Percentiles rank a stretch among this genome's conserved stretches.
phyloP scores from a whole-genome alignment of 2,888 invertebrate genomes.

The Leptopilina myrica region DNA sequence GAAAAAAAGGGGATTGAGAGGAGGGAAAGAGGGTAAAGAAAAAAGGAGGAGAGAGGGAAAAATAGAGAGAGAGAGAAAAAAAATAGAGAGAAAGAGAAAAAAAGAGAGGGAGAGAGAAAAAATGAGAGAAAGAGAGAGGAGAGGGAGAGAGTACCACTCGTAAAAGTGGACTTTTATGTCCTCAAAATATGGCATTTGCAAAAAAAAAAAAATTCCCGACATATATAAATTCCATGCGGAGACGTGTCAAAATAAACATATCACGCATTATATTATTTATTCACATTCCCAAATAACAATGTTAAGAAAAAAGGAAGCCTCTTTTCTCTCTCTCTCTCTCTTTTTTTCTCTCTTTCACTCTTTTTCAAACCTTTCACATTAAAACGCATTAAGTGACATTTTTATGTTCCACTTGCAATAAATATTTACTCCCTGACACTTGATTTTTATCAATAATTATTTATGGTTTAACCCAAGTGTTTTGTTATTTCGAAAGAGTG shows the following conservation, averaged over 20 bases:
- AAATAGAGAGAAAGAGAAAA: background rate
- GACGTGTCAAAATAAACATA: slow-evolving; percentile 1
- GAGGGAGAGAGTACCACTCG: background rate
- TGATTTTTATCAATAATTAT: slow-evolving; percentile 11
- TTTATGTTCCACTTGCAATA: background rate
- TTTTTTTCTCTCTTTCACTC: too few species aligned
- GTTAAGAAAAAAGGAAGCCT: background rate
- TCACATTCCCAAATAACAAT: slow-evolving; percentile 1
- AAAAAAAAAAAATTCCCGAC: background rate
- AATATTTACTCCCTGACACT: background rate
- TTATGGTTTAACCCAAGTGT: background rate
- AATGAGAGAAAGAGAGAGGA: too few species aligned
- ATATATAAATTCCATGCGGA: slow-evolving; percentile 11
- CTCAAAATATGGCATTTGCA: slow-evolving; percentile 31
- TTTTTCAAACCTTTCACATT: background rate
- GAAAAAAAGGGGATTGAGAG: too few species aligned
- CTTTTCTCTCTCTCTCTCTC: too few species aligned
- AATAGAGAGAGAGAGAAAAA: too few species aligned
- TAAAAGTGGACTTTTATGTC: slow-evolving; percentile 36
- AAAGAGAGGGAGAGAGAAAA: too few species aligned
- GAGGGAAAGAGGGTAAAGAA: too few species aligned
- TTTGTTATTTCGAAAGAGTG: too few species aligned
- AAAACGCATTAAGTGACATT: background rate
- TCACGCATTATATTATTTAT: background rate
- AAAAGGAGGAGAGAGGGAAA: too few species aligned